phyloP scores from a whole-genome alignment of 2,113 vertebrate genomes.

The Phaethornis superciliosus region DNA sequence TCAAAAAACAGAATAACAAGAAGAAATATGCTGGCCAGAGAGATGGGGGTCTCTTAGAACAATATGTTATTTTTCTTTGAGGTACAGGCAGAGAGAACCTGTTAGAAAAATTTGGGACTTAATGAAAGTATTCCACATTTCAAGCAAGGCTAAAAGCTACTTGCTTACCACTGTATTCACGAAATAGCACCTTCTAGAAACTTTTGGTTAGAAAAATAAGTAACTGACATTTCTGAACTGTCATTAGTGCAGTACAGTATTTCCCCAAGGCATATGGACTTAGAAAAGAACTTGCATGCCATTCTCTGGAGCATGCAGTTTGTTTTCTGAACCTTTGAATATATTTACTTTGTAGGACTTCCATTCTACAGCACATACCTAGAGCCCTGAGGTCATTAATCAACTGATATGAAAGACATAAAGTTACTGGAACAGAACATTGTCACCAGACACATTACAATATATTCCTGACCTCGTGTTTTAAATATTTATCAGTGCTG shows the following conservation, averaged over 20 bases:
- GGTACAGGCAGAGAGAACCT: background rate
- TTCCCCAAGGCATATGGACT: background rate
- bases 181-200: background rate
- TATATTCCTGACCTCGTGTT: slow-evolving; percentile 32
- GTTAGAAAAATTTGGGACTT: background rate
- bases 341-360: background rate
- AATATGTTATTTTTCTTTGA: background rate
- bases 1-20: background rate
- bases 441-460: slow-evolving; percentile 33
- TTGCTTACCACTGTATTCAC: background rate
- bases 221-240: background rate
- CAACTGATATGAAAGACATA: slow-evolving; percentile 6
- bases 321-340: background rate
- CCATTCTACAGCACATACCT: background rate
- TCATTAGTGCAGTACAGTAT: background rate
- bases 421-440: slow-evolving; percentile 43
- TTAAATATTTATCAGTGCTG: slow-evolving; percentile 51
- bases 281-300: background rate
- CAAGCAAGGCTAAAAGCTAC: background rate
- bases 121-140: background rate
- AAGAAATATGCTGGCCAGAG: background rate
- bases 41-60: background rate
- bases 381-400: slow-evolving; percentile 31
- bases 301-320: background rate
- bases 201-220: background rate